Conservation (phyloP, 2,113 vertebrate genomes). For the Sciurus niger region DNA sequence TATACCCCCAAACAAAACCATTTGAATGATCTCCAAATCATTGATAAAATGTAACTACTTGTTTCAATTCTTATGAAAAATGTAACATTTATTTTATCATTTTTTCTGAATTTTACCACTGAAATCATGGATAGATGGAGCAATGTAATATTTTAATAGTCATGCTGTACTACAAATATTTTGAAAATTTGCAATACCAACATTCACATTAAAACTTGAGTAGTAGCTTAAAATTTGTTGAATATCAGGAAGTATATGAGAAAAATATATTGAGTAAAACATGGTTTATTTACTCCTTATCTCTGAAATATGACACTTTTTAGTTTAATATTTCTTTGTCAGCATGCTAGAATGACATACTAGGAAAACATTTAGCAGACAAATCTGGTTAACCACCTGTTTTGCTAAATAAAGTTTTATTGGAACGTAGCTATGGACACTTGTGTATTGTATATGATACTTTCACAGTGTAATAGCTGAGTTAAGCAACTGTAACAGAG, state of each 20-base stretch:
- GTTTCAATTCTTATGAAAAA: conserved; percentile 1
- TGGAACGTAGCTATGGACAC: not conserved
- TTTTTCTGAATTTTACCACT: conserved; percentile 24
- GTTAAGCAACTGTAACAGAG: not conserved
- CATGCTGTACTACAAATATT: not conserved
- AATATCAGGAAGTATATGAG: not conserved
- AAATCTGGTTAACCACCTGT: not conserved
- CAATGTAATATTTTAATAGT: not conserved
- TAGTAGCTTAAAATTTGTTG: not conserved
- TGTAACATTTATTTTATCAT: not conserved
- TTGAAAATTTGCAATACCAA: not conserved
- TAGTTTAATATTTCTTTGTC: not conserved
- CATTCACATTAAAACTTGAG: not conserved
- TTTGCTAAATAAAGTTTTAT: not conserved
- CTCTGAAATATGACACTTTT: not conserved
- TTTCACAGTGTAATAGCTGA: not conserved
- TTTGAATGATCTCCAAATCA: not conserved
- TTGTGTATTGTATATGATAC: not conserved
- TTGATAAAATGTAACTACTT: not conserved
- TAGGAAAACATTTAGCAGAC: not conserved
- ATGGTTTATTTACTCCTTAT: not conserved
- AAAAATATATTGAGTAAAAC: not conserved
- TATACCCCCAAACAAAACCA: not conserved
- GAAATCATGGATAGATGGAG: not conserved
- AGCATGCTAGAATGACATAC: not conserved